Base-by-base conservation (phyloP, 37 sponge, comb jelly and placozoan genomes). In the Halichondria panicea region DNA sequence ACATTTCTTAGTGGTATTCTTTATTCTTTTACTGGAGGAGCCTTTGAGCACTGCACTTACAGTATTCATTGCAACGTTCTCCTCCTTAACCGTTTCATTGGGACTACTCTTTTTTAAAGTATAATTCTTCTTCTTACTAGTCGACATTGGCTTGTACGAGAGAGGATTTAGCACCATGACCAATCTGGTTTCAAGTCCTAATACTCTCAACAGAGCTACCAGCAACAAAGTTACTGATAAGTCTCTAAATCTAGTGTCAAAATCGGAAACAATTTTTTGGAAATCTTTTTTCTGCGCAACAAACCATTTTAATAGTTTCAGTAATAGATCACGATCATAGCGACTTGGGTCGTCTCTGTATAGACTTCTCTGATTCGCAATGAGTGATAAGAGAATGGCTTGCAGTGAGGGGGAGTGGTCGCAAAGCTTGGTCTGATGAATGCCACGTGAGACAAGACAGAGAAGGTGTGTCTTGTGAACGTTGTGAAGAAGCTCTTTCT, bases 401-500 rank as follows among this genome's bases (percentile, higher is more conserved):
- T 74, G 57, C 52, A 69, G 70, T 0, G 71, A 32, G 8, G 63
- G 55, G 4, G 52, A 34, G 59, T 90, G 41, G 41, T 71, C 64
- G 27, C 87, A 81, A 40, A 45, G 77, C 5, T 37, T 50, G 78
- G 69, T 81, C 42, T 80, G 72, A 6, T 15, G 13, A 32, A 80
- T n/a, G 15, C 76, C 87, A 25, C 71, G 60, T 7, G 72, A 28
- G 0, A 88, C 21, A 22, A 88, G 72, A 52, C 83, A 88, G 28
- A 88, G 72, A 22, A 88, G 67, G 60, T 82, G 77, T 15, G 43
- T 66, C 52, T 82, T 81, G 66, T 88, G 88, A 11, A 72, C 36
- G 73, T 77, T 65, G 37, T 64, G 67, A 37, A 30, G 60, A 0
- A 76, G 39, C 43, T 76, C 73, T 60, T 43, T 39, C 34, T 75